Evolutionary conservation across 2,113 vertebrate genomes (phyloP).

Genomic region (Tretioscincus oriximinensis): DNA sequence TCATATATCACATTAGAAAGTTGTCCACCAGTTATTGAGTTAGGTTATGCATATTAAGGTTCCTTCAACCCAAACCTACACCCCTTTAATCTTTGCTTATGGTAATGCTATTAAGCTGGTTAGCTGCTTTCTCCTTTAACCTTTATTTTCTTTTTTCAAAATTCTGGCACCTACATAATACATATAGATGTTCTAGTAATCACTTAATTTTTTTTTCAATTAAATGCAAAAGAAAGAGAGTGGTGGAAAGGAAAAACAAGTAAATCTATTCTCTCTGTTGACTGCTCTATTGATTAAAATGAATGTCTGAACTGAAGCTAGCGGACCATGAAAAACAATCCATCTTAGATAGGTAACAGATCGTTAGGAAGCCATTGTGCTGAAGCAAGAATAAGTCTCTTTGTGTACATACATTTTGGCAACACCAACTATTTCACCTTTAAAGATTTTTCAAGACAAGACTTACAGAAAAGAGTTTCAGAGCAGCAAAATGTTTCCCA

Average conservation of each 20-base stretch:
- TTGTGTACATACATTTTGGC: constrained; percentile 40
- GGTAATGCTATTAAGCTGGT: background rate
- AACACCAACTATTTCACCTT: background rate
- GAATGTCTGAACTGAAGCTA: constrained; percentile 71
- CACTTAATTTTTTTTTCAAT: constrained; percentile 77
- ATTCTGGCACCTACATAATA: constrained; percentile 59
- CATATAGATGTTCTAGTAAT: constrained; percentile 65
- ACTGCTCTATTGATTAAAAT: constrained; percentile 81
- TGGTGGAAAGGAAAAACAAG: constrained; percentile 62
- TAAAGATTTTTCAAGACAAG: background rate
- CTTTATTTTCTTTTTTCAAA: constrained; percentile 52
- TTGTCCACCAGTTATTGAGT: constrained; percentile 13
- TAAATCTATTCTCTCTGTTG: constrained; percentile 81
- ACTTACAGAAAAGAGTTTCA: background rate
- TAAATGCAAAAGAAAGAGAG: constrained; percentile 71
- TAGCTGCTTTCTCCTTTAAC: constrained; percentile 26
- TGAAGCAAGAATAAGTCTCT: constrained; percentile 66
- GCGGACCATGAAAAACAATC: constrained; percentile 82
- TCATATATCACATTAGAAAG: constrained; percentile 8
- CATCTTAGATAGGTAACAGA: constrained; percentile 78
- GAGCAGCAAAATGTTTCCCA: background rate
- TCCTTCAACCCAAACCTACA: background rate
- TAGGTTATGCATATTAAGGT: background rate
- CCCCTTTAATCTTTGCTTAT: background rate
- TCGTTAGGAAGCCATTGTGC: constrained; percentile 75